phyloP scores from a whole-genome alignment of 2,797 vertebrate genomes.

The Peromyscus nudipes region DNA sequence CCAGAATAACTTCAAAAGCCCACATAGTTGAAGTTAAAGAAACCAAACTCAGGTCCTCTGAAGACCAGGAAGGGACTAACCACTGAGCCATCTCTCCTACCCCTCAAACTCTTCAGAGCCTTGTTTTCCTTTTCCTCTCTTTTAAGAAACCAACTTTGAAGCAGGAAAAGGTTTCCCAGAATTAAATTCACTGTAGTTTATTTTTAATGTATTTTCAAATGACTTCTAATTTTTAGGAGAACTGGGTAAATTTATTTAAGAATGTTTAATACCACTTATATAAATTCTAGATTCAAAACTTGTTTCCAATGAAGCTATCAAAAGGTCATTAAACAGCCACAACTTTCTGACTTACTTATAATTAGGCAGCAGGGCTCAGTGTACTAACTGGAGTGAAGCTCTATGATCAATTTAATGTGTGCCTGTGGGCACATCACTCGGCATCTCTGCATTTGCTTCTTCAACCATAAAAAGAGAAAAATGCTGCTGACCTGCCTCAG shows the following conservation, averaged over 20 bases:
- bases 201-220: conserved; percentile 31
- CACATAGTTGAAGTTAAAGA: not conserved
- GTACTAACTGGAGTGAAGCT: conserved; percentile 56
- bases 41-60: not conserved
- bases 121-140: not conserved
- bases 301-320: conserved; percentile 40
- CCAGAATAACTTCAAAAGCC: not conserved
- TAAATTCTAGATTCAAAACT: conserved; percentile 63
- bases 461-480: conserved; percentile 66
- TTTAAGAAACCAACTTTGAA: conserved; percentile 51
- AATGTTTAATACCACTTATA: conserved; percentile 25
- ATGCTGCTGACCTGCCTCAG: conserved; percentile 59
- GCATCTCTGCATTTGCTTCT: conserved; percentile 63
- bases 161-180: conserved; percentile 54
- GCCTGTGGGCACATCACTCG: conserved; percentile 67
- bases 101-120: too few relatives aligned
- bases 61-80: too few relatives aligned
- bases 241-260: not conserved
- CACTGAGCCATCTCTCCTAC: not conserved
- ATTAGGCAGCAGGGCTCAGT: not conserved
- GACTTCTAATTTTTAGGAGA: conserved; percentile 59
- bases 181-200: not conserved
- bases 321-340: conserved; percentile 34
- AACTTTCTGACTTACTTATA: conserved; percentile 20
- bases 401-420: conserved; percentile 39